Base-by-base conservation (phyloP, 2,113 vertebrate species). In the Perognathus longimembris region DNA sequence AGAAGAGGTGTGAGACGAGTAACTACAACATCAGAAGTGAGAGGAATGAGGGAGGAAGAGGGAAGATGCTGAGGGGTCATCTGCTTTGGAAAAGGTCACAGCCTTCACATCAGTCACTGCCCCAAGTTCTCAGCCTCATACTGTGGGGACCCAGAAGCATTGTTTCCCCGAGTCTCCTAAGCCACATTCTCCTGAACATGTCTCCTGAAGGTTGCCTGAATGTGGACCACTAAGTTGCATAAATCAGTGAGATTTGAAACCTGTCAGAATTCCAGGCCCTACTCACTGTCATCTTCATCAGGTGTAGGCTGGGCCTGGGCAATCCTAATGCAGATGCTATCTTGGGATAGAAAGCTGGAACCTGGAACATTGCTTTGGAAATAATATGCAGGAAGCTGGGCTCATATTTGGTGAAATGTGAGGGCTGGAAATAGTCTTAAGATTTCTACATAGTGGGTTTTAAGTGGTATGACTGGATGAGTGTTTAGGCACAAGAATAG, bases 1-100 rank as follows among this genome's bases (percentile, higher is more conserved):
- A 86, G 85, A 85, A 71, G 17, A 88, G 36, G 54, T 94, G 88
- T 79, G 61, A 86, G 90, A 36, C 69, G 57, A 50, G 12, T 92
- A 86, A 34, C 74, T 61, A 89, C 26, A 32, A 6, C 34, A 63
- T 89, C 15, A 80, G 63, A 95, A 83, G 42, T 83, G 79, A 86
- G 59, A 77, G 32, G 6, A 77, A 38, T 67, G 34, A 93, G 15
- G 45, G 1, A 61, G 1, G 89, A n/a, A 40, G 36, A 69, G 67
- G 21, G 28, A 70, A 79, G 57, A 36, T 18, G 7, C 4, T 10
- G 50, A 50, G 82, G 36, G 14, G 57, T 54, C 24, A 14, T 89
- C 85, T 83, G 34, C 21, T 71, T 69, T 73, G 50, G 67, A 32
- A 70, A 89, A 70, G 34, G 61, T 67, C 9, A 6, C 4, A 45